phyloP scores from a whole-genome alignment of 2,113 vertebrate genomes.

The Vanacampus margaritifer region DNA sequence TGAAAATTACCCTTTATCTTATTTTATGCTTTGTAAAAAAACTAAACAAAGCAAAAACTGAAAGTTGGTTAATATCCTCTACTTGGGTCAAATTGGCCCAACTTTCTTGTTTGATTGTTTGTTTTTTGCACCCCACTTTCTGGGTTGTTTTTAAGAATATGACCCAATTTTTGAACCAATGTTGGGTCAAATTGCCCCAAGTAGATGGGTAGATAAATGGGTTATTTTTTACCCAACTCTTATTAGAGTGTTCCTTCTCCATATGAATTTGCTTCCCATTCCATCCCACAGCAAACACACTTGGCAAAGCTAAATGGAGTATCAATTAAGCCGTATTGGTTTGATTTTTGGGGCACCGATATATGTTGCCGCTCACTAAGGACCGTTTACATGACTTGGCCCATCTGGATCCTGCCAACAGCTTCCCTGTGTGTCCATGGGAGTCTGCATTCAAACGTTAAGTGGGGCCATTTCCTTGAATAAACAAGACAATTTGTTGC shows the following conservation, averaged over 20 bases:
- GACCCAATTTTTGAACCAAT: no score
- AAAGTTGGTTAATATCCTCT: no score
- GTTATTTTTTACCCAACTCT: no score
- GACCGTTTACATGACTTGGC: constrained; percentile 24
- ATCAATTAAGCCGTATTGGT: constrained; percentile 13
- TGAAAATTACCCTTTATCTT: no score
- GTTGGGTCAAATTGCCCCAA: no score
- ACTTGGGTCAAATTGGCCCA: no score
- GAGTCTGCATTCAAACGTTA: constrained; percentile 33
- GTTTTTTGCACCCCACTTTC: no score
- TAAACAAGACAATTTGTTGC: constrained; percentile 55
- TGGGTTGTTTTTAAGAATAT: no score
- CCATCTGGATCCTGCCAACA: constrained; percentile 43
- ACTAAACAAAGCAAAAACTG: no score
- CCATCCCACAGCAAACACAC: constrained; percentile 59
- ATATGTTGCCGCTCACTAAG: constrained; percentile 48
- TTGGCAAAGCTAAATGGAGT: constrained; percentile 55
- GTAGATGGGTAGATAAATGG: no score
- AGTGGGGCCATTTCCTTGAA: constrained; percentile 55
- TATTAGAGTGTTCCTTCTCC: constrained; percentile 23
- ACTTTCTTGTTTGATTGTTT: no score
- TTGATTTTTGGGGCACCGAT: constrained; percentile 1
- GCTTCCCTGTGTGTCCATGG: constrained; percentile 29
- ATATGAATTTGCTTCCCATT: constrained; percentile 62
- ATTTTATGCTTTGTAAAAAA: no score